Percentiles rank a stretch among this genome's conserved stretches.
phyloP scores from a whole-genome alignment of 2,797 vertebrate genomes.

The Smutsia temminckii region DNA sequence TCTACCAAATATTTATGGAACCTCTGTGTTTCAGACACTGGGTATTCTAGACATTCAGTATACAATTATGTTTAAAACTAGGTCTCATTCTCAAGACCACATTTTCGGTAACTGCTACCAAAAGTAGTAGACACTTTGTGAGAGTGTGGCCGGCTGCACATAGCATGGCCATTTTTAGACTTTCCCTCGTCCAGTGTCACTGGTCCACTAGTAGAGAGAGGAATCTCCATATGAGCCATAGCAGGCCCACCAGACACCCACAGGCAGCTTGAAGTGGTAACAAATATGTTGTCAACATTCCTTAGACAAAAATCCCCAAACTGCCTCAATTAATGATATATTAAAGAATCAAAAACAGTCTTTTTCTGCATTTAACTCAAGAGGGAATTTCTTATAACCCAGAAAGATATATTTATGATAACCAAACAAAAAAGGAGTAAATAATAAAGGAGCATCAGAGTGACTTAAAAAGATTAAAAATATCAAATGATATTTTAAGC shows the following conservation, averaged over 20 bases:
- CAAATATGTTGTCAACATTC: not conserved
- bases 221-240: not conserved
- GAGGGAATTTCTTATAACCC: not conserved
- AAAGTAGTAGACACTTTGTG: not conserved
- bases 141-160: accelerated
- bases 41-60: not conserved
- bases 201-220: not conserved
- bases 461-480: not conserved
- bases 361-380: not conserved
- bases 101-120: not conserved
- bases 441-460: not conserved
- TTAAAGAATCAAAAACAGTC: not conserved
- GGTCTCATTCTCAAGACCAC: not conserved
- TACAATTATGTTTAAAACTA: not conserved
- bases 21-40: not conserved
- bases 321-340: not conserved
- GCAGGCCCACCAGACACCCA: not conserved
- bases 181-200: not conserved
- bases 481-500: not conserved
- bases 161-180: not conserved
- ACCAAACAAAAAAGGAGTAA: not conserved
- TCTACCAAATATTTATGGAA: not conserved
- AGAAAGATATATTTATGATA: not conserved
- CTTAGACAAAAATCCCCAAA: not conserved
- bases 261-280: not conserved